Conservation (phyloP, 2,888 invertebrate species). For the Isoperla grammatica region DNA sequence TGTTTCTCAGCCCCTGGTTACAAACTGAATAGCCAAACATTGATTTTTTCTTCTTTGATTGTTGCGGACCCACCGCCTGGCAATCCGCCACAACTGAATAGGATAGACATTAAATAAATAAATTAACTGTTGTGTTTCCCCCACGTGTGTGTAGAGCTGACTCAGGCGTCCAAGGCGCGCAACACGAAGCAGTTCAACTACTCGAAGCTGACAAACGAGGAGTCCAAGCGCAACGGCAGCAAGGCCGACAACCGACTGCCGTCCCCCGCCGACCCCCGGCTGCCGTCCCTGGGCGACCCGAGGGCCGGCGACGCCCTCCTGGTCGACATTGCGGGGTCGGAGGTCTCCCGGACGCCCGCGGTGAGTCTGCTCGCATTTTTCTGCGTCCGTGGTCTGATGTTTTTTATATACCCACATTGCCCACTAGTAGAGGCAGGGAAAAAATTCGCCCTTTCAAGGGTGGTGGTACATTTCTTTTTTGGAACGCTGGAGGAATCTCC, state of each 20-base stretch:
- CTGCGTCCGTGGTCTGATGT: no score
- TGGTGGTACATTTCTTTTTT: no score
- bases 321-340: constrained; percentile 1
- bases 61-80: no score
- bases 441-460: no score
- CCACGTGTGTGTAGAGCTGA: not conserved
- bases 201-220: constrained; percentile 73
- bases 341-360: constrained; percentile 37
- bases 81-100: no score
- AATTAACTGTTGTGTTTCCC: not conserved
- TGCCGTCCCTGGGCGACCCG: constrained; percentile 18
- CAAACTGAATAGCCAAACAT: no score
- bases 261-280: not conserved
- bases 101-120: constrained; percentile 1
- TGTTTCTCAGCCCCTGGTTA: no score
- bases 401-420: no score
- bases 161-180: constrained; percentile 33
- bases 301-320: constrained; percentile 3
- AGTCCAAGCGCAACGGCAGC: constrained; percentile 33
- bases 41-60: no score
- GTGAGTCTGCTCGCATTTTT: no score
- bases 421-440: no score
- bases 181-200: constrained; percentile 69
- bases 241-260: constrained; percentile 4
- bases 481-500: no score